Evolutionary conservation across 2,888 invertebrate species (phyloP), one percentile per base, ranked within the genome.

Genomic region (Drosophila dives): DNA sequence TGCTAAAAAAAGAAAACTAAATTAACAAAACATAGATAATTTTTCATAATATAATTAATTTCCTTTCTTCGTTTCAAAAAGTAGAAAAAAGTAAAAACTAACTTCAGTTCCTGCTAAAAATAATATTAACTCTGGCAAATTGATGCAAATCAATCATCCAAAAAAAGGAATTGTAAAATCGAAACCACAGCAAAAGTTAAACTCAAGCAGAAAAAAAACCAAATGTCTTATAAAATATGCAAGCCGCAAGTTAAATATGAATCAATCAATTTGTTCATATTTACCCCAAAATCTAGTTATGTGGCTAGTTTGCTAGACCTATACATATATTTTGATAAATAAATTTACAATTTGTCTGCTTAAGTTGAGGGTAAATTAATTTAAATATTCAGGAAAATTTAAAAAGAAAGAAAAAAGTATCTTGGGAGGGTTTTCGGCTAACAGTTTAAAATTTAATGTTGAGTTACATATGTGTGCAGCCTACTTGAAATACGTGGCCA

Each of bases 71-170:
- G 11, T 10, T n/a, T 7, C 4, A n/a, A 55, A 20, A 15, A 4
- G 1, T 45, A 7, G 20, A 3, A 17, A 53, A 20, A 62, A 38
- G 7, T 3, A 32, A 51, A 53, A 58, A 59, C 33, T 20, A 51
- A 38, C 38, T 65, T 29, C 33, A 45, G 11, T 20, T 17, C 1
- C 20, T 12, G n/a, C 17, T 4, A 64, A 49, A 76, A 64, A 61
- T 49, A 71, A 17, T 32, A 7, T 20, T 26, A 12, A 42, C 10
- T 38, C 15, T 23, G 15, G 6, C 29, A 8, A 26, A 48, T 48
- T 32, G 5, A 11, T n/a, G 20, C 54, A 62, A 74, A 74, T 78
- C 79, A 74, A 67, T 75, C 75, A 78, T n/a, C 3, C 7, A n/a
- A 8, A 20, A 40, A 15, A 45, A 34, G 51, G 60, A 29, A n/a